Base-by-base conservation (phyloP, 2,113 vertebrate species). In the Caloenas nicobarica region DNA sequence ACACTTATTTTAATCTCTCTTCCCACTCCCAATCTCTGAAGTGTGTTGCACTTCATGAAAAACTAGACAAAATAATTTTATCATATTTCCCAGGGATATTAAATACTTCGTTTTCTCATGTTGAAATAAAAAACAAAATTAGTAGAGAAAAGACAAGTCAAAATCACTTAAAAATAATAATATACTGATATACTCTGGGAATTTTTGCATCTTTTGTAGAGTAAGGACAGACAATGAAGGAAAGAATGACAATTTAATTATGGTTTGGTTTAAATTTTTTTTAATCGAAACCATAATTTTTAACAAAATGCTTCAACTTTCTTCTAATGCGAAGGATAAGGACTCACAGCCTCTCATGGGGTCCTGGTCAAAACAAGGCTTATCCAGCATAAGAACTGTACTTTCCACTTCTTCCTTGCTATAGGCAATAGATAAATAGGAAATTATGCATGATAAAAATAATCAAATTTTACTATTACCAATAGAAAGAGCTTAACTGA, bases 1-100 rank as follows among this genome's bases (percentile, higher is more conserved):
- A 72, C 7, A 2, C 53, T 95, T 90, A 88, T 92, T 94, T 91
- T 95, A 94, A 93, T 61, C 79, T 31, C 65, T 79, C 81, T 88
- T 94, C 92, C 92, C 80, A 93, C 76, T 81, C 71, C 22, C 81
- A 64, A 64, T 79, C 85, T 80, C 85, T 70, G 36, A 76, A 82
- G 25, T 18, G 29, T 44, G 25, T 31, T 65, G 36, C 61, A 40
- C 34, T 95, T 92, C 53, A 38, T 6, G 36, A 94, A 92, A 77
- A 71, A 8, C 69, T 86, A 88, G 73, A 66, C 28, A 33, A 73
- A 58, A 26, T 10, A 38, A 29, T 29, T 72, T 79, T 61, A 76
- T 53, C 68, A 40, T 46, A 86, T 91, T 93, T 92, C 46, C 80
- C 36, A 81, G 25, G 33, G 26, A 42, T 48, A 85, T 79, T 82